A percentile compares a stretch with the other conserved stretches of the same genome.
Evolutionary conservation across 2,113 vertebrate genomes (phyloP).

Genomic region (Saccopteryx leptura): DNA sequence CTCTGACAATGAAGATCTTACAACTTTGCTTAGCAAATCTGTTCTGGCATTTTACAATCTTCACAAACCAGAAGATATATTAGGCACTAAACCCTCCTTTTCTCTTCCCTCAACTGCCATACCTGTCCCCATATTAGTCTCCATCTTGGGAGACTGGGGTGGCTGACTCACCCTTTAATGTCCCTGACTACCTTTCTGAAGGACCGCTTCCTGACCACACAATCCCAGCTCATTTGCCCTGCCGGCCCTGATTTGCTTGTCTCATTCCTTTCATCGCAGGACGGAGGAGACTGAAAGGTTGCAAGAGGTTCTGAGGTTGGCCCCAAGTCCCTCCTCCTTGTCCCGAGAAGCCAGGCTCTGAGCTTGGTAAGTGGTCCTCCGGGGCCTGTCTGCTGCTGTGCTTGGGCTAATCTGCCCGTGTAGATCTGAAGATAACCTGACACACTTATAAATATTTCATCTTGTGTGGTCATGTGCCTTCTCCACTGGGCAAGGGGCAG

Average conservation of each 20-base stretch:
- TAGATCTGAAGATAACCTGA: conserved; percentile 86
- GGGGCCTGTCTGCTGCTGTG: conserved; percentile 58
- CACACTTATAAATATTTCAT: conserved; percentile 86
- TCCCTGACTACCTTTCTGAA: not conserved
- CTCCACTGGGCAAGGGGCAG: conserved; percentile 57
- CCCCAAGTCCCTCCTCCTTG: not conserved
- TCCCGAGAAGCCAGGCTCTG: not conserved
- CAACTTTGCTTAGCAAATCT: not conserved
- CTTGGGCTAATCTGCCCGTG: conserved; percentile 77
- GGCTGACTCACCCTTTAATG: rapidly evolving
- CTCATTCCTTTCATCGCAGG: not conserved
- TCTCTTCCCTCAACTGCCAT: not conserved
- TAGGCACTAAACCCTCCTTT: not conserved
- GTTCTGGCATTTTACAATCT: not conserved
- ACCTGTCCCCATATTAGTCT: not conserved
- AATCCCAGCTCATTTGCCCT: not conserved
- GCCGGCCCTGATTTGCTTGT: rapidly evolving
- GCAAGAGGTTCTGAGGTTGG: not conserved
- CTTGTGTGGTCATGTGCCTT: conserved; percentile 44
- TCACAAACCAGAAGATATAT: not conserved
- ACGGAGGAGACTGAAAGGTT: not conserved
- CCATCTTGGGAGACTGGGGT: rapidly evolving
- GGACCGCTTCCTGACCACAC: rapidly evolving
- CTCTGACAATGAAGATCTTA: not conserved
- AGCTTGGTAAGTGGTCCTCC: conserved; percentile 61